phyloP scores from a whole-genome alignment of 2,797 vertebrate species.

The Centroberyx gerrardi region DNA sequence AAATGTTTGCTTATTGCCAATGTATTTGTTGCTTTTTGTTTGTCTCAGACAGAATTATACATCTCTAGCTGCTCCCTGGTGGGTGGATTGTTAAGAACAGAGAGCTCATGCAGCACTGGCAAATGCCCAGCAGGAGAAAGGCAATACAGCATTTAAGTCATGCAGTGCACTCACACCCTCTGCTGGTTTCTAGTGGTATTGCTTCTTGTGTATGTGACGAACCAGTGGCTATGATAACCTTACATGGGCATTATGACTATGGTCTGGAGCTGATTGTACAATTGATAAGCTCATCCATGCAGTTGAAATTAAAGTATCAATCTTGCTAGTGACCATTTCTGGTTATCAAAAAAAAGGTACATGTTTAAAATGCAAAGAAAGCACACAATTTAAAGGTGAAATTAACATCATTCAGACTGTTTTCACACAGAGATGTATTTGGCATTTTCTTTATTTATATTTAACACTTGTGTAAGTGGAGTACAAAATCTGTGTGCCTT shows the following conservation, averaged over 20 bases:
- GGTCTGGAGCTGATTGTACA: slow-evolving; percentile 33
- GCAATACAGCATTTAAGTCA: slow-evolving; percentile 44
- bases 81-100: slow-evolving; percentile 17
- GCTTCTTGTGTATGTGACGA: slow-evolving; percentile 26
- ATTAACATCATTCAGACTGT: slow-evolving; percentile 63
- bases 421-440: slow-evolving; percentile 44
- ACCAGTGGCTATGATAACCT: slow-evolving; percentile 14
- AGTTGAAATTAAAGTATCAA: neutral
- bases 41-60: slow-evolving; percentile 17
- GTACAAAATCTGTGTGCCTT: slow-evolving; percentile 90
- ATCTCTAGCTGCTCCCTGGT: slow-evolving; percentile 9
- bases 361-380: slow-evolving; percentile 65
- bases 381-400: slow-evolving; percentile 66
- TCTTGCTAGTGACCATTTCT: slow-evolving; percentile 37
- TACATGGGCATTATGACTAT: slow-evolving; percentile 34
- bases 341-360: slow-evolving; percentile 26
- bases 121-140: slow-evolving; percentile 26
- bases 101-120: slow-evolving; percentile 9
- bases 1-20: slow-evolving; percentile 32
- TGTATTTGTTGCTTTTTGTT: slow-evolving; percentile 29
- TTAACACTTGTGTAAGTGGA: slow-evolving; percentile 71
- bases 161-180: slow-evolving; percentile 53
- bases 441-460: slow-evolving; percentile 85
- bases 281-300: slow-evolving; percentile 23
- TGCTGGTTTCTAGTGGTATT: slow-evolving; percentile 69